Evolutionary conservation across 2,888 invertebrate species (phyloP), one percentile per base, ranked within the genome.

Genomic region (Nomada ferruginata): DNA sequence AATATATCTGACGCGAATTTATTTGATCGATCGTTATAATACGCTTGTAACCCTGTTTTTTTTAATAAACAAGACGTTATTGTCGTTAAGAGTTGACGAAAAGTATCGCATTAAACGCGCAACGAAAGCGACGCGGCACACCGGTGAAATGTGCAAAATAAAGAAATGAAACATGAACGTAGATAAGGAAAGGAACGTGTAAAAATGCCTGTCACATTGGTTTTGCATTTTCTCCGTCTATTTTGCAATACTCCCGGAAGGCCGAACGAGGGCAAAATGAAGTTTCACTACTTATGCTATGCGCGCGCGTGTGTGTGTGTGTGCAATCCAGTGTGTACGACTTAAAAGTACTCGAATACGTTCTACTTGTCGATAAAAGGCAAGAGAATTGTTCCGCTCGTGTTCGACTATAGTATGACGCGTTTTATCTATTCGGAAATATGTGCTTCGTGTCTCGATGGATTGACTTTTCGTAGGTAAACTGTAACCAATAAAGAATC

Each of bases 301-400:
- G 69, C 80, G 74, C 79, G 73, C 66, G 47, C 10, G 57, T 71
- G 61, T 63, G 47, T 60, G 63, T 63, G 69, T 72, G 66, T 73
- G 76, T 84, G 84, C 86, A 88, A 82, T 84, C 79, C 88, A 85
- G 68, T 83, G 76, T 86, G 83, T 83, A 87, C 73, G 81, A 77
- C 89, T 87, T 89, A 87, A 87, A 87, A 87, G 85, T 87, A 87
- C 85, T 83, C 85, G 83, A 87, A 83, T 88, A 87, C 80, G 82
- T 83, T 85, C 87, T 87, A 87, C 85, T 88, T 85, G 79, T 87
- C 85, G 89, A 88, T 87, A 82, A 89, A 87, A 87, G 87, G 87
- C 87, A 87, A 89, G 87, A 87, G 87, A 87, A 89, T 87, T 87
- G 87, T 87, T 87, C 87, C 87, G 84, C 88, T 87, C 84, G 87